These are phyloP conservation scores for Eucidaris tribuloides DNA, from an alignment of 35 echinoderm and acorn worm species.

Conservation along the genomic window DNA sequence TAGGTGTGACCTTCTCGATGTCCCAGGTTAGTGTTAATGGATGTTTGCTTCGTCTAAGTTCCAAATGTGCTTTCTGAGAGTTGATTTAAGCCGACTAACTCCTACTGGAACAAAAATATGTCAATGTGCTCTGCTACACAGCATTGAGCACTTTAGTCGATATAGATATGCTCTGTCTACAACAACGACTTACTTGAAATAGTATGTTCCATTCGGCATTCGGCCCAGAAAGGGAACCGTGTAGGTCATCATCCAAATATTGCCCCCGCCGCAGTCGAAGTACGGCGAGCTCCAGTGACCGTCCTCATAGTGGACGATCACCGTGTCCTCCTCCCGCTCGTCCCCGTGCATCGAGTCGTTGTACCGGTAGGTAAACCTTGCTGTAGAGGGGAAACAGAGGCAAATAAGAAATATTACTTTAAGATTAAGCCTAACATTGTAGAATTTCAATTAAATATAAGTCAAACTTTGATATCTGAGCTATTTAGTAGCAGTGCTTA, in stretches of 20 bases:
- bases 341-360: slow-evolving; percentile 48
- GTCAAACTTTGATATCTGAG: no score
- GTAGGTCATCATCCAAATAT: slow-evolving; percentile 99
- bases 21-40: no score
- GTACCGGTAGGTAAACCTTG: slow-evolving; percentile 57
- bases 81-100: no score
- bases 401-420: slow-evolving; percentile 5
- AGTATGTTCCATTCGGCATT: slow-evolving; percentile 72
- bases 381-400: slow-evolving; percentile 34
- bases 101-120: no score
- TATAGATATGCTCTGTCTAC: no score
- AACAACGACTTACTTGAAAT: slow-evolving; percentile 97
- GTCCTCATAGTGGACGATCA: slow-evolving; percentile 84
- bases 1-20: no score
- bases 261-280: slow-evolving; percentile 93
- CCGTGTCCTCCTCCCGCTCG: slow-evolving; percentile 28
- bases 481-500: not conserved
- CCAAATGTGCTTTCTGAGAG: no score
- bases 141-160: no score
- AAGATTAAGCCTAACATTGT: no score
- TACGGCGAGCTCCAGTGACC: slow-evolving; percentile 95
- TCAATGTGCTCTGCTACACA: no score
- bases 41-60: no score
- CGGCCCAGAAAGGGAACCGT: slow-evolving; percentile 89
- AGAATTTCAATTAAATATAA: not conserved